Evolutionary conservation across 2,797 vertebrate species (phyloP).

Genomic region (Lithobates pipiens): DNA sequence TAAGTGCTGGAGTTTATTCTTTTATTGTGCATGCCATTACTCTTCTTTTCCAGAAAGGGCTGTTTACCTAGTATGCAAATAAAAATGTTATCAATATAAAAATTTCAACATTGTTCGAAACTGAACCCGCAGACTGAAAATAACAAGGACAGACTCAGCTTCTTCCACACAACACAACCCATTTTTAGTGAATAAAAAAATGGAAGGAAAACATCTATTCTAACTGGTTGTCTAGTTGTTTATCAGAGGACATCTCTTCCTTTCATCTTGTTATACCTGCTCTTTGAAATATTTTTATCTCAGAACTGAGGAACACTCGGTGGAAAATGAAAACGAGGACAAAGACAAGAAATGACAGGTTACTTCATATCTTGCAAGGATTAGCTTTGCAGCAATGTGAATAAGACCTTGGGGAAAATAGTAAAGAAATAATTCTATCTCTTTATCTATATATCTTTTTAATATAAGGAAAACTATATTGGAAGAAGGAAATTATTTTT

Average conservation of each 20-base stretch:
- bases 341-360: constrained; percentile 49
- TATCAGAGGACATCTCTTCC: constrained; percentile 41
- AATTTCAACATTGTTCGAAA: too few relatives aligned
- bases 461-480: too few relatives aligned
- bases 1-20: too few relatives aligned
- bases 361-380: constrained; percentile 24
- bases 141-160: constrained; percentile 1
- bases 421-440: neutral
- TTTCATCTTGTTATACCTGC: constrained; percentile 55
- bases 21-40: too few relatives aligned
- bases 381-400: constrained; percentile 12
- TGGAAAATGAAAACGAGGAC: constrained; percentile 50
- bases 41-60: too few relatives aligned
- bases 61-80: too few relatives aligned
- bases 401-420: neutral
- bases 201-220: constrained; percentile 33
- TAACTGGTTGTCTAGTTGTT: constrained; percentile 52
- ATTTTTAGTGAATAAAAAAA: constrained; percentile 14
- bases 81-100: too few relatives aligned
- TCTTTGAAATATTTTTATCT: constrained; percentile 56
- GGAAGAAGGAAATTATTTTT: neutral
- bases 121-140: too few relatives aligned
- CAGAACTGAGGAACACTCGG: constrained; percentile 43
- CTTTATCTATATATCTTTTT: too few relatives aligned
- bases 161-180: neutral